Conservation (phyloP, 2,888 invertebrate species). For the Kryphioiulus occultus region DNA sequence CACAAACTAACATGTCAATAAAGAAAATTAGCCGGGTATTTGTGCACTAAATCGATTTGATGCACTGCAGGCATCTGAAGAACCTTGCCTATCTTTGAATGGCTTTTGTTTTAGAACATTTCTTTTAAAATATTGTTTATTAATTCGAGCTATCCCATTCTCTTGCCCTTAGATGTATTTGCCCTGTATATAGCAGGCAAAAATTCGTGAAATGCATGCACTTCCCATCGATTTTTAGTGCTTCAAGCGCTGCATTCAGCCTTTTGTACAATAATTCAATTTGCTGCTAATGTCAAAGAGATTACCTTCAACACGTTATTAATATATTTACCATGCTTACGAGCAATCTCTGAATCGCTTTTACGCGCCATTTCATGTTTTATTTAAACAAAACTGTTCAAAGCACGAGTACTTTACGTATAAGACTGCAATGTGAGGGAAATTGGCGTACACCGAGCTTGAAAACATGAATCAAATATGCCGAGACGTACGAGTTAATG, state of each 20-base stretch:
- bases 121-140: too few relatives aligned
- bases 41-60: too few relatives aligned
- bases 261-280: slow-evolving; percentile 8
- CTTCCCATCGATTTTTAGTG: neutral
- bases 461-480: neutral
- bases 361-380: neutral
- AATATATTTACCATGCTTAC: neutral
- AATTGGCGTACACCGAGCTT: neutral
- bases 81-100: too few relatives aligned
- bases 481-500: neutral
- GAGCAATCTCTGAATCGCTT: neutral
- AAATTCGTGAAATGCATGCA: neutral
- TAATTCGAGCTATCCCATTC: too few relatives aligned
- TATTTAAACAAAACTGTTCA: neutral
- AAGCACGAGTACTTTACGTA: neutral
- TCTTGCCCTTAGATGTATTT: too few relatives aligned
- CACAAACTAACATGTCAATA: too few relatives aligned
- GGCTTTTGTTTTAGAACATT: too few relatives aligned
- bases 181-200: too few relatives aligned
- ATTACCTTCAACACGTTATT: neutral
- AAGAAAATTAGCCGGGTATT: too few relatives aligned
- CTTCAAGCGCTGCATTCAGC: neutral
- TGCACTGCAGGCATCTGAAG: too few relatives aligned
- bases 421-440: neutral
- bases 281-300: neutral